Base-by-base conservation (phyloP, 2,113 vertebrate genomes). In the Microcebus griseorufus region DNA sequence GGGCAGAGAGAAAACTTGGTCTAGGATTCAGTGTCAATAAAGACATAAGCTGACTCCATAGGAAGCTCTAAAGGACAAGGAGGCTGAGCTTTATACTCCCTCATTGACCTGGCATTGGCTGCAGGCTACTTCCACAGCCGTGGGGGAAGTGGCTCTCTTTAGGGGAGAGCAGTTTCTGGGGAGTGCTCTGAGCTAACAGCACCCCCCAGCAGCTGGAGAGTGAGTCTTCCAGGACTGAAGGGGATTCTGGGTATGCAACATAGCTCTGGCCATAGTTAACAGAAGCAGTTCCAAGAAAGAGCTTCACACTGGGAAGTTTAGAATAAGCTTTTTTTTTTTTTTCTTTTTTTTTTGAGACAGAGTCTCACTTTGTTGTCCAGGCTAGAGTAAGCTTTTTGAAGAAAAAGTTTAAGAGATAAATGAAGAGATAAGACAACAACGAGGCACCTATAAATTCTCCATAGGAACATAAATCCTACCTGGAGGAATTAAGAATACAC, bases 91-190 rank as follows among this genome's bases (percentile, higher is more conserved):
- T 79, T 6, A 70, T 23, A 34, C 1, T 17, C 18, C 1, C 4
- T 51, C 22, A 65, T 0, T 39, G 60, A 88, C 14, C 64, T 51
- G 62, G 72, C 39, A 0, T 51, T 34, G 39, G 32, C 23, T 37
- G 6, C 3, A 42, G 51, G 51, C 69, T n/a, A 7, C 11, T 2
- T 78, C 0, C 13, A 0, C n/a, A 5, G 1, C 12, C 0, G 4
- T 51, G 82, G 17, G 6, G 51, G 7, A 55, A 64, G 39, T 1
- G 3, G 2, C 60, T 39, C 18, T 55, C 23, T 32, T 45, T 48
- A n/a, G 51, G 34, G 22, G 4, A 39, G 3, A 73, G 14, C 9
- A 42, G 3, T 9, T 58, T 17, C n/a, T 37, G 39, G 34, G 18
- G 45, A 65, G 60, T 53, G 45, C 8, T 37, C 7, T 64, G 20